Evolutionary conservation across 2,113 vertebrate genomes (phyloP), one percentile per base, ranked within the genome.

Genomic region (Trichomycterus rosablanca): DNA sequence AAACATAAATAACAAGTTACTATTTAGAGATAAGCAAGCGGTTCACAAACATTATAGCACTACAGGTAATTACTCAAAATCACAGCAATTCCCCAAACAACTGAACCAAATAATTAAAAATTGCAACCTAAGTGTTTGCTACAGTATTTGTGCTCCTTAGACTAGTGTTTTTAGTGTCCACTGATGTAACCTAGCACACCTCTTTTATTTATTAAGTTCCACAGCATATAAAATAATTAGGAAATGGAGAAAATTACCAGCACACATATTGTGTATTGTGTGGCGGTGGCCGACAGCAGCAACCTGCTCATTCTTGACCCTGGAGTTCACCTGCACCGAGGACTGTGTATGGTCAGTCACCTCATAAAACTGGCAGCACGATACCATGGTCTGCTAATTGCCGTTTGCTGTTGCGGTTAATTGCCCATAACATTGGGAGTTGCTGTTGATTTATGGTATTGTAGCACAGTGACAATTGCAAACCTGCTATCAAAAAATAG

Each of bases 271-370:
- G 67, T n/a, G n/a, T n/a, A n/a, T n/a, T n/a, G 70, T 76, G 69
- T 73, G 74, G 81, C 68, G 78, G 78, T 72, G 72, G 71, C 50
- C 65, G 66, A 61, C 66, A 72, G 75, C 78, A 83, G 79, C 80
- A 61, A 81, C 79, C 80, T 78, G 79, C 75, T 79, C 73, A 74
- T 70, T 74, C 53, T 73, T 78, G 80, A 83, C 78, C 81, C 80
- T 72, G 76, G 53, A 73, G 71, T 83, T 78, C 81, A 85, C 84
- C 83, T 83, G 83, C 78, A 19, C 34, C 7, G 26, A 56, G 67
- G 46, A 68, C 56, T 67, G 74, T 58, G 74, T 58, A 80, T 65
- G 78, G 73, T 87, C 86, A 84, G 71, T 78, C 86, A 85, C 86
- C 82, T 66, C 63, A 50, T 58, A 57, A 58, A 39, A 32, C 23